A percentile compares a stretch with the other conserved stretches of the same genome.
phyloP scores from a whole-genome alignment of 2,797 vertebrate genomes.

The Poeciliopsis infans region DNA sequence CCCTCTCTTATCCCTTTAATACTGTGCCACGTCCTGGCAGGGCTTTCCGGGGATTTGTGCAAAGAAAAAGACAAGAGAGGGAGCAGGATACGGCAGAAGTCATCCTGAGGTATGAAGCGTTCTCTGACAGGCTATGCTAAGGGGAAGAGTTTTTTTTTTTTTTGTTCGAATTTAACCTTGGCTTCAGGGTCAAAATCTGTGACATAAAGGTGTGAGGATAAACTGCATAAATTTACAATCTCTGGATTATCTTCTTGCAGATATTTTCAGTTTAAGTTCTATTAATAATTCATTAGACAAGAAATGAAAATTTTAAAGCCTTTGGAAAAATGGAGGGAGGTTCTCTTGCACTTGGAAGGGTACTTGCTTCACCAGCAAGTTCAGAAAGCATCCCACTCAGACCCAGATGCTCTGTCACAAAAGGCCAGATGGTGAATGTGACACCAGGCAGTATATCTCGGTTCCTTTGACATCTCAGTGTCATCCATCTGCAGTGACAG shows the following conservation, averaged over 20 bases:
- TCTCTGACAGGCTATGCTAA: conserved; percentile 26
- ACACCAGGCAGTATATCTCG: conserved; percentile 62
- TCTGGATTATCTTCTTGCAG: conserved; percentile 1
- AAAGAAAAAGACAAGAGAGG: conserved; percentile 90
- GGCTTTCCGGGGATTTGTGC: conserved; percentile 92
- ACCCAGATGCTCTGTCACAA: conserved; percentile 57
- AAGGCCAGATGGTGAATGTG: conserved; percentile 68
- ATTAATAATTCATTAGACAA: background rate
- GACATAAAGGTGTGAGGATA: conserved; percentile 34
- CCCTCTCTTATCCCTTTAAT: conserved; percentile 73
- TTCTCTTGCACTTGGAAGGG: conserved; percentile 27
- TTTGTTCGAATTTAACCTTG: conserved; percentile 44
- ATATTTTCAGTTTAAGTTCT: background rate
- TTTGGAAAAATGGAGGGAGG: conserved; percentile 5
- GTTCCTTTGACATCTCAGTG: conserved; percentile 56
- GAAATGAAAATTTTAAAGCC: background rate
- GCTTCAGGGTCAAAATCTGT: conserved; percentile 37
- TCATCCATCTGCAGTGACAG: conserved; percentile 68
- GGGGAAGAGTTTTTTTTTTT: conserved; percentile 22
- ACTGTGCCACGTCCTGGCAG: conserved; percentile 85
- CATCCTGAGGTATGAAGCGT: conserved; percentile 89
- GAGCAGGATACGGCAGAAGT: conserved; percentile 87
- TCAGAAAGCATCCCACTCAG: conserved; percentile 42
- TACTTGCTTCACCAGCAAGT: conserved; percentile 42
- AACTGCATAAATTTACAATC: background rate